Conservation (phyloP, 2,888 invertebrate genomes). For the Xanthorhoe spadicearia region DNA sequence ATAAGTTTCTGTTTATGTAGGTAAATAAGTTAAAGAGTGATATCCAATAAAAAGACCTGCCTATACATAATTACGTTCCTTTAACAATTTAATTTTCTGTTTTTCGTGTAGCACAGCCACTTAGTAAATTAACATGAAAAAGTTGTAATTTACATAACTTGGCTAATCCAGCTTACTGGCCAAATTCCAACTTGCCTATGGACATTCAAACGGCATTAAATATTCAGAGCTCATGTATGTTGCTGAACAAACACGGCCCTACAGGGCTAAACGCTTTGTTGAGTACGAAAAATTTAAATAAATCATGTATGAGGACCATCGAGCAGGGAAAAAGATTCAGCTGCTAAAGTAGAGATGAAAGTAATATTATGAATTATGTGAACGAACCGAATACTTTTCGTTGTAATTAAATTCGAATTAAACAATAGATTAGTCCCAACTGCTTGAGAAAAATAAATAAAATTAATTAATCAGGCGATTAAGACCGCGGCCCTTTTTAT, state of each 20-base stretch:
- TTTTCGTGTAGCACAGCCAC: background rate
- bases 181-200: conserved; percentile 25
- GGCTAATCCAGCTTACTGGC: conserved; percentile 24
- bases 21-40: too few relatives aligned
- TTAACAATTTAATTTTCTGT: background rate
- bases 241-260: conserved; percentile 31
- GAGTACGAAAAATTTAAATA: conserved; percentile 49
- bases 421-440: too few relatives aligned
- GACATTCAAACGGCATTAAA: conserved; percentile 22
- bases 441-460: too few relatives aligned
- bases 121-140: conserved; percentile 11
- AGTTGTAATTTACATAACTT: conserved; percentile 8
- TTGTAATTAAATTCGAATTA: too few relatives aligned
- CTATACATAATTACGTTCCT: too few relatives aligned
- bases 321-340: conserved; percentile 2
- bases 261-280: conserved; percentile 36
- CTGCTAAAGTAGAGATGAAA: conserved; percentile 8
- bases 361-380: too few relatives aligned
- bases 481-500: too few relatives aligned
- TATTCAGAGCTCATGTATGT: conserved; percentile 25
- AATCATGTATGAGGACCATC: conserved; percentile 48
- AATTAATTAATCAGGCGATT: too few relatives aligned
- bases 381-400: too few relatives aligned
- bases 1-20: too few relatives aligned
- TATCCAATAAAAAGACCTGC: too few relatives aligned